Base-by-base conservation (phyloP, 2,888 invertebrate genomes). In the Caenorhabditis japonica region DNA sequence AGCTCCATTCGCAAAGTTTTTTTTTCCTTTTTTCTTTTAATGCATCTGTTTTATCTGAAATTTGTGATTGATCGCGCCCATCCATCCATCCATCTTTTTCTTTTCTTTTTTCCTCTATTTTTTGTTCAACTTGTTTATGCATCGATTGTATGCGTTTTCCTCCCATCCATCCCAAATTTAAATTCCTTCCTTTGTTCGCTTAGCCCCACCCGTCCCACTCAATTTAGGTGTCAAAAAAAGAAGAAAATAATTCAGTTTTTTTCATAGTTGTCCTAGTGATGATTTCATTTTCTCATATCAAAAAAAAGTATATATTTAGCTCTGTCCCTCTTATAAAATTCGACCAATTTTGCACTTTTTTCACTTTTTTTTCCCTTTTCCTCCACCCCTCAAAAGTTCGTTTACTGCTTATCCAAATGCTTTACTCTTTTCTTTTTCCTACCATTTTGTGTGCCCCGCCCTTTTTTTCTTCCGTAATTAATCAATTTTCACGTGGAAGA, bases 1-100 rank as follows among this genome's bases (percentile, higher is more conserved):
- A 36, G n/a, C 25, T 25, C 8, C 12, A 4, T 27, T 19, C 44
- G 38, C 39, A 33, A 55, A 30, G 47, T 59, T 33, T 34, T 12
- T n/a, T 30, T 21, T 21, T 34, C 17, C 51, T 27, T 3, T 15
- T 49, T 15, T 30, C n/a, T 30, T 30, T 15, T 27, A 44, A 55
- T 55, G 27, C 34, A 56, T 56, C 13, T 56, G 52, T 69, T 69
- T 69, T 60, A 60, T 61, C 55, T 51, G 60, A 60, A 52, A 47
- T 56, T 70, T 69, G 60, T 61, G 60, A 70, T 61, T 51, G 49
- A 47, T 38, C 17, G 23, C 36, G 15, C 21, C 19, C 21, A 13
- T 34, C 23, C 25, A 4, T 15, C 13, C 23, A 39, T 25, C 33
- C 33, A 23, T 10, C 7, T 27, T 27, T 44, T 59, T 13, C 36